Percentiles rank a stretch among this genome's conserved stretches.
These are phyloP conservation scores for Uria lomvia DNA, from an alignment of 2,113 vertebrate genomes.

Conservation along the genomic window DNA sequence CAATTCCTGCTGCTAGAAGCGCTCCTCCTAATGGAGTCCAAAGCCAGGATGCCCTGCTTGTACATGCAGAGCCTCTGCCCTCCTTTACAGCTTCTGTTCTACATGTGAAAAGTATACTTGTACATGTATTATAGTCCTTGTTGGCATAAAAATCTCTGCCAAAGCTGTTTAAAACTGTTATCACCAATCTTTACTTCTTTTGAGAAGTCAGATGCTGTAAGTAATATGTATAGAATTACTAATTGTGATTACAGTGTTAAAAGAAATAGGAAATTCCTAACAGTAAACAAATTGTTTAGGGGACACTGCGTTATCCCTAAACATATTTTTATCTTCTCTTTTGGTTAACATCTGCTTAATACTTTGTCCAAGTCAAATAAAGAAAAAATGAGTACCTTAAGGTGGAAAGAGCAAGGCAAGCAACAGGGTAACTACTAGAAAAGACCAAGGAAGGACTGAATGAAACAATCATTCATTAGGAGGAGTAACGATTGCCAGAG, in stretches of 20 bases:
- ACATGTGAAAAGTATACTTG: neutral
- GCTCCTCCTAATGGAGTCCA: neutral
- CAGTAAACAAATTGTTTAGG: neutral
- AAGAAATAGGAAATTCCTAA: neutral
- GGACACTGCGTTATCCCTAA: neutral
- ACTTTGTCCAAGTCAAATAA: neutral
- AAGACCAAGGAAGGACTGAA: neutral
- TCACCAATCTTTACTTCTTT: neutral
- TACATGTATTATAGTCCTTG: neutral
- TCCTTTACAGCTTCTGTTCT: neutral
- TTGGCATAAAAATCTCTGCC: neutral
- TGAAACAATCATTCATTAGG: neutral
- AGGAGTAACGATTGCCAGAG: neutral
- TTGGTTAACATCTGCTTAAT: neutral
- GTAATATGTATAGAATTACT: neutral
- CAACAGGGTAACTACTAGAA: neutral
- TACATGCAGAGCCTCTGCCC: neutral
- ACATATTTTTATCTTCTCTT: neutral
- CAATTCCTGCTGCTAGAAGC: neutral
- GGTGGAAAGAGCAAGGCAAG: neutral
- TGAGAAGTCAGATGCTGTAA: neutral
- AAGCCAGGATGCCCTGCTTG: neutral
- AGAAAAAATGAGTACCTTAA: neutral
- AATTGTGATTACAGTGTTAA: neutral
- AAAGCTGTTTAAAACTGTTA: neutral